Evolutionary conservation across 1,140 invertebrate species (phyloP), one percentile per base, ranked within the genome.

Genomic region (Sitobion miscanthi): DNA sequence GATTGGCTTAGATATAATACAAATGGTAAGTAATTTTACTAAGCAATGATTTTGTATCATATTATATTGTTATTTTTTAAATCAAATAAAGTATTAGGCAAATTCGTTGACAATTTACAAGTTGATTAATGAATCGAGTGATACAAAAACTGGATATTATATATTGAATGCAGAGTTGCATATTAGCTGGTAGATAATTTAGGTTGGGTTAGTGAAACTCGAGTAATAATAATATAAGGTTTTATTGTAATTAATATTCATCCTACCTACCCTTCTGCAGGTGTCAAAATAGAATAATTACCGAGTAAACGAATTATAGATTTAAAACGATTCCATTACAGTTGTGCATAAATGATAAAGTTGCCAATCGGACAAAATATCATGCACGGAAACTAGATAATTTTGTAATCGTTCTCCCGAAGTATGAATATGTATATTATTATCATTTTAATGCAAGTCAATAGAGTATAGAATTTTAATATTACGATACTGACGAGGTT

Each of bases 381-480:
- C 30, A 0, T 77, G 62, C n/a, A n/a, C 5, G 62, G 14, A 20
- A 77, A 77, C 14, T 77, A n/a, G n/a, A 3, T 77, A n/a, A 77
- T 77, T 77, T 77, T 5, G n/a, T n/a, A 77, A 77, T 77, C 14
- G 14, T 6, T 77, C 14, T 14, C 30, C n/a, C 1, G n/a, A 20
- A 77, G n/a, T 77, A n/a, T n/a, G n/a, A 77, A 77, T 69, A n/a
- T 69, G 30, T 62, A n/a, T 69, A 69, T n/a, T 77, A 77, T n/a
- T 62, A 77, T n/a, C 8, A n/a, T 11, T 57, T 62, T 25, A 30
- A 54, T 23, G 30, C 14, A 14, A 77, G 62, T 35, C 17, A 77
- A 77, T 77, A 0, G 30, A 69, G 30, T 5, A 69, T 23, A 69
- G 11, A 77, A 77, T 30, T 77, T 77, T n/a, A 77, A n/a, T 77